These are phyloP conservation scores for Tragopan temminckii DNA, from an alignment of 2,797 vertebrate species.

Conservation along the genomic window DNA sequence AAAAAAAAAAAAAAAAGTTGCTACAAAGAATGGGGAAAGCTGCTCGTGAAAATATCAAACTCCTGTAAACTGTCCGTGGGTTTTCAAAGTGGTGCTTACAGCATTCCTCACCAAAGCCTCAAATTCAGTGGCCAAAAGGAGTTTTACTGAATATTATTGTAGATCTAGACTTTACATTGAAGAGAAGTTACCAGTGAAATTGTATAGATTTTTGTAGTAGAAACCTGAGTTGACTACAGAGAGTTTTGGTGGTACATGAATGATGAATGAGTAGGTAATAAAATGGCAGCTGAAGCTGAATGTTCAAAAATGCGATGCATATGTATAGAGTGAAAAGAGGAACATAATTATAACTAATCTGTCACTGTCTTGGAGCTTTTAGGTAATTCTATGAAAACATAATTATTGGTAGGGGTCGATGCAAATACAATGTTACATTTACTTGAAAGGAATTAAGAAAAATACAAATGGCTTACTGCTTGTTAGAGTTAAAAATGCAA, in stretches of 20 bases:
- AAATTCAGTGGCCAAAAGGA: background rate
- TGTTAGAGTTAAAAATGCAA: background rate
- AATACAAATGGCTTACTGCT: background rate
- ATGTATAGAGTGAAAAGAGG: background rate
- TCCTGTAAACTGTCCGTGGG: background rate
- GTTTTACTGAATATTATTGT: background rate
- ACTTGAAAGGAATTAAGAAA: background rate
- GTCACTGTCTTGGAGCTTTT: background rate
- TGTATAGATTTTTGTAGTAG: background rate
- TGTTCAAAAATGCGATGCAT: background rate
- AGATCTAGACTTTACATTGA: accelerated
- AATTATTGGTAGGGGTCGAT: background rate
- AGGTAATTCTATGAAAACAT: background rate
- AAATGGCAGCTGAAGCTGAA: background rate
- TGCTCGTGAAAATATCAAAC: background rate
- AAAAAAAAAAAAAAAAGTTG: background rate
- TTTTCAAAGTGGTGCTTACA: background rate
- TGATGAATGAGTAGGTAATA: background rate
- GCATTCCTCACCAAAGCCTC: background rate
- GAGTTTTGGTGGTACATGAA: background rate
- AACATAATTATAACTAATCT: background rate
- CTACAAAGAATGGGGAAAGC: background rate
- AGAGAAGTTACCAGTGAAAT: background rate
- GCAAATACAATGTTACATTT: background rate
- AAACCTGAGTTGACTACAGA: background rate